Evolutionary conservation across 2,113 vertebrate genomes (phyloP).

Genomic region (Carassius auratus): DNA sequence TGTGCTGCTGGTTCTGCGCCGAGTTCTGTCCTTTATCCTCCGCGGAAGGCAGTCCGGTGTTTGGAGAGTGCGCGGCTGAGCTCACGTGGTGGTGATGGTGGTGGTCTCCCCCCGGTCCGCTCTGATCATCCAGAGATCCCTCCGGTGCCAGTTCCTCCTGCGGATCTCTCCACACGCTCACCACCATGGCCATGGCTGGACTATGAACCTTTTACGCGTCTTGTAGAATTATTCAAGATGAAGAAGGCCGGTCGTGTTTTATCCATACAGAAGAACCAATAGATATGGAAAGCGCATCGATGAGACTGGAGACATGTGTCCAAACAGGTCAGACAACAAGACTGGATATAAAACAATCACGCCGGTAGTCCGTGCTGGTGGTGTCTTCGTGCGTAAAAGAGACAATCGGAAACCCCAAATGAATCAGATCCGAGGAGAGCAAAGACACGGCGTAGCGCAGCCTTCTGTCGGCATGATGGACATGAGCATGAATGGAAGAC

Average conservation of each 20-base stretch:
- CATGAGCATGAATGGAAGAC: neutral
- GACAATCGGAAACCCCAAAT: neutral
- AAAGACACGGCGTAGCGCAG: neutral
- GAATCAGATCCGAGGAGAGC: conserved; percentile 19
- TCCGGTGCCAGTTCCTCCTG: conserved; percentile 85
- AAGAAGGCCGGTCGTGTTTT: neutral
- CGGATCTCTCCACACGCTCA: conserved; percentile 88
- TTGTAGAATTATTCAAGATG: conserved; percentile 3
- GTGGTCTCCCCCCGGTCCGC: conserved; percentile 70
- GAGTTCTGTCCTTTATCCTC: conserved; percentile 78
- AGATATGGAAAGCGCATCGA: neutral
- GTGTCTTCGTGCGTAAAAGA: conserved; percentile 29
- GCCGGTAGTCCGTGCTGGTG: conserved; percentile 11
- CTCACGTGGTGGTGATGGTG: conserved; percentile 76
- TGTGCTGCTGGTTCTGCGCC: conserved; percentile 84
- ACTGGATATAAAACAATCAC: neutral
- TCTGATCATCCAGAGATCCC: conserved; percentile 78
- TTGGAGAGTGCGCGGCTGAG: conserved; percentile 81
- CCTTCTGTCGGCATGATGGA: conserved; percentile 16
- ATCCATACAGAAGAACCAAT: conserved; percentile 40
- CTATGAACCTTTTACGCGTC: conserved; percentile 56
- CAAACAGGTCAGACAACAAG: neutral
- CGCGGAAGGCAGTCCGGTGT: conserved; percentile 81
- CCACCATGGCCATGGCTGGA: conserved; percentile 91
- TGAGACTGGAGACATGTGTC: neutral